Evolutionary conservation across 2,888 invertebrate genomes (phyloP).

Genomic region (Tenthredo mesomela): DNA sequence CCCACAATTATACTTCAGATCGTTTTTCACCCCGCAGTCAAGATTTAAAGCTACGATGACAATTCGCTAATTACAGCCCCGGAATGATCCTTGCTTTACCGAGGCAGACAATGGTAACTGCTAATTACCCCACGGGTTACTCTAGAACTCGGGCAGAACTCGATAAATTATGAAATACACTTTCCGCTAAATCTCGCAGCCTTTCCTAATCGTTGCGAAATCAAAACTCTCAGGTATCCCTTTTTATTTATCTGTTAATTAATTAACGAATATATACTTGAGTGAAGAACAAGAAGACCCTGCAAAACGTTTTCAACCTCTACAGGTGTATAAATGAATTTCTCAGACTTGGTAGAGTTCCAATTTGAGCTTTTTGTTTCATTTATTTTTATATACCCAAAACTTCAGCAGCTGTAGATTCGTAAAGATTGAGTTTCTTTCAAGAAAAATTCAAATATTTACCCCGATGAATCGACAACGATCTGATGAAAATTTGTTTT

Average conservation of each 20-base stretch:
- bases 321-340: background rate
- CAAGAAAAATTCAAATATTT: no score
- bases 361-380: background rate
- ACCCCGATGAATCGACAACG: no score
- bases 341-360: background rate
- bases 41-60: constrained; percentile 32
- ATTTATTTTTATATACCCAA: background rate
- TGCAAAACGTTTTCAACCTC: background rate
- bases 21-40: constrained; percentile 35
- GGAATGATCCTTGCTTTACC: constrained; percentile 39
- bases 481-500: no score
- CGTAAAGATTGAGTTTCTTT: no score
- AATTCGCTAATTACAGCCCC: constrained; percentile 43
- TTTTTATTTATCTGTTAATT: background rate
- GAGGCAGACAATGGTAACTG: constrained; percentile 31
- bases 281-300: no score
- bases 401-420: no score
- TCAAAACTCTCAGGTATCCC: background rate
- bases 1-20: background rate
- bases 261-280: background rate
- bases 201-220: background rate
- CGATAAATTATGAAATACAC: constrained; percentile 41
- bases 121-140: constrained; percentile 43
- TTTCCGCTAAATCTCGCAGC: background rate
- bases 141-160: constrained; percentile 20